Evolutionary conservation across 2,888 invertebrate species (phyloP), one percentile per base, ranked within the genome.

Genomic region (Nasonia oneida): DNA sequence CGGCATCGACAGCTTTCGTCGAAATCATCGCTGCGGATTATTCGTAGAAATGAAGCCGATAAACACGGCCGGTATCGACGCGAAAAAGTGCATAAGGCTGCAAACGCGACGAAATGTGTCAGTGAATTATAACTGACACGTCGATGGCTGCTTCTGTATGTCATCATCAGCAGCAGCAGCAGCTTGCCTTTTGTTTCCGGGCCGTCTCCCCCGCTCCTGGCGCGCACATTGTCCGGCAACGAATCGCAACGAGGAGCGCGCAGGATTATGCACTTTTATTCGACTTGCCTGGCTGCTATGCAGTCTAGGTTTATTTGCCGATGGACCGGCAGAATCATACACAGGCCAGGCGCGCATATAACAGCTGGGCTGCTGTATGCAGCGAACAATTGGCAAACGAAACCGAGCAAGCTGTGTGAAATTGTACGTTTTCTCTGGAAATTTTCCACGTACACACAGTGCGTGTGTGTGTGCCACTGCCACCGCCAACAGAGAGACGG

Each of bases 201-300:
- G 4, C 57, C 42, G 71, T 57, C 57, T 67, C 37, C 4, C 37
- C 3, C 74, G 53, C 75, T 85, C 47, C 47, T 53, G 42, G 71
- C 50, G 71, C 50, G 0, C 37, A 37, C 37, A 79, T 83, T 86
- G 80, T 83, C 78, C n/a, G 33, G 23, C 2, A 77, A 64, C 71
- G 71, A 86, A 80, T 83, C 80, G 80, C 76, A 81, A 78, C 67
- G 80, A 33, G 70, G 70, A 77, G 47, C 6, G 15, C 47, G 15
- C 57, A 39, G 84, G 75, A 81, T 86, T 86, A 74, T 71, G 77
- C 81, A 83, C 81, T 83, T 84, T 86, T 81, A 86, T 83, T 84
- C 78, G 75, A 71, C 75, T 83, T 79, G 53, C 78, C 73, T 37
- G 29, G 67, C 61, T 23, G 76, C 61, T 23, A 29, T 29, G 57